Percentiles rank a stretch among this genome's conserved stretches.
Conservation (phyloP, 2,797 vertebrate genomes). For the Eulemur mongoz region DNA sequence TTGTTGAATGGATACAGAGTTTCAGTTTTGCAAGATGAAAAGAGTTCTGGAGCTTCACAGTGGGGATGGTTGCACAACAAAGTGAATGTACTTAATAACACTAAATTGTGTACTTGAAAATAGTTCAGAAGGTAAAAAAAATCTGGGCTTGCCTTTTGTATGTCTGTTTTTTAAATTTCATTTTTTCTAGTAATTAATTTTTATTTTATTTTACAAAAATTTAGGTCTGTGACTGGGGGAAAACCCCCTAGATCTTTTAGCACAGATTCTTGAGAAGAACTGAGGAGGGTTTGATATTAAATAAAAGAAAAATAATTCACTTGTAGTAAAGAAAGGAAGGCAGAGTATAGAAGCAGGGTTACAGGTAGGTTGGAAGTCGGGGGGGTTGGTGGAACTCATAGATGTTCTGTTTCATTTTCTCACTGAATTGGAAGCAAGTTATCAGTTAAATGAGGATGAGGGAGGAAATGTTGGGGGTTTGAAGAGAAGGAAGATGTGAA, state of each 20-base stretch:
- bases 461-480: not conserved
- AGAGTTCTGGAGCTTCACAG: not conserved
- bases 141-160: not conserved
- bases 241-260: not conserved
- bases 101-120: not conserved
- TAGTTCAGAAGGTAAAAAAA: not conserved
- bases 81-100: not conserved
- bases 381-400: not conserved
- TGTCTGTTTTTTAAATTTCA: not conserved
- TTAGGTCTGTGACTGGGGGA: not conserved
- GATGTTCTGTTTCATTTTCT: not conserved
- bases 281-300: not conserved
- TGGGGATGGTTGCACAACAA: not conserved
- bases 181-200: slow-evolving; percentile 20
- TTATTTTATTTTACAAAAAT: slow-evolving; percentile 25
- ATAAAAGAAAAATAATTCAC: not conserved
- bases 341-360: not conserved
- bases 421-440: not conserved
- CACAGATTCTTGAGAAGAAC: not conserved
- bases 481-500: not conserved
- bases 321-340: not conserved
- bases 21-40: slow-evolving; percentile 10
- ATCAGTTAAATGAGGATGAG: not conserved
- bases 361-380: not conserved
- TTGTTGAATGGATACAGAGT: not conserved